Conservation (phyloP, 2,113 vertebrate species). For the Poeciliopsis occidentalis region DNA sequence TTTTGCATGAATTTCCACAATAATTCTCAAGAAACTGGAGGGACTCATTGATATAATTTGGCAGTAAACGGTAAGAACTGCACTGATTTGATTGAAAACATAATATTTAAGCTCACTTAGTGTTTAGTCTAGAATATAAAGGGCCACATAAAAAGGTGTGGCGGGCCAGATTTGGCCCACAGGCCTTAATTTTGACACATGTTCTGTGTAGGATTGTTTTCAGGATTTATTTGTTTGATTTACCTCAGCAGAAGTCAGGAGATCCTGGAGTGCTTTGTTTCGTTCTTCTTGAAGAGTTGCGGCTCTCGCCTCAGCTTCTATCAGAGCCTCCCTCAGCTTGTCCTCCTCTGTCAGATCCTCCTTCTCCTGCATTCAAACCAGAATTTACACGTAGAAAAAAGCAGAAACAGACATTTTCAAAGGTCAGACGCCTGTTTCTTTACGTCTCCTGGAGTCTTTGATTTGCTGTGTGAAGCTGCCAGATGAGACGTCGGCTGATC, state of each 20-base stretch:
- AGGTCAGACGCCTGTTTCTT: constrained; percentile 43
- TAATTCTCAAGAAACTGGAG: too few species aligned
- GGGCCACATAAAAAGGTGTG: too few species aligned
- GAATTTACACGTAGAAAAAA: not conserved
- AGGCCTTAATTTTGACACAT: too few species aligned
- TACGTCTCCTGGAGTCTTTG: constrained; percentile 51
- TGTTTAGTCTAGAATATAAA: too few species aligned
- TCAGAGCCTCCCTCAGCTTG: constrained; percentile 64
- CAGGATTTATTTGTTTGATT: not conserved
- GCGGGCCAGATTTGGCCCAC: too few species aligned
- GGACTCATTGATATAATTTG: too few species aligned
- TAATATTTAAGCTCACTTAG: too few species aligned
- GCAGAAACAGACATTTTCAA: not conserved
- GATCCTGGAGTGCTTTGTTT: constrained; percentile 58
- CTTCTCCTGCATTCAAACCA: constrained; percentile 43
- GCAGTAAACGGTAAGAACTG: too few species aligned
- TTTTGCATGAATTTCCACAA: too few species aligned
- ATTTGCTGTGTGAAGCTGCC: constrained; percentile 10
- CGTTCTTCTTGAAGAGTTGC: constrained; percentile 63
- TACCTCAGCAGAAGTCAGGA: constrained; percentile 61
- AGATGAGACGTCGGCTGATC: not conserved
- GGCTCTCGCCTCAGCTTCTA: constrained; percentile 58
- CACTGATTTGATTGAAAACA: too few species aligned
- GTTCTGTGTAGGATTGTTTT: not conserved
- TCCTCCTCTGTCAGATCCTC: constrained; percentile 53